Evolutionary conservation across 2,797 vertebrate genomes (phyloP), one percentile per base, ranked within the genome.

Genomic region (Gastrophryne carolinensis): DNA sequence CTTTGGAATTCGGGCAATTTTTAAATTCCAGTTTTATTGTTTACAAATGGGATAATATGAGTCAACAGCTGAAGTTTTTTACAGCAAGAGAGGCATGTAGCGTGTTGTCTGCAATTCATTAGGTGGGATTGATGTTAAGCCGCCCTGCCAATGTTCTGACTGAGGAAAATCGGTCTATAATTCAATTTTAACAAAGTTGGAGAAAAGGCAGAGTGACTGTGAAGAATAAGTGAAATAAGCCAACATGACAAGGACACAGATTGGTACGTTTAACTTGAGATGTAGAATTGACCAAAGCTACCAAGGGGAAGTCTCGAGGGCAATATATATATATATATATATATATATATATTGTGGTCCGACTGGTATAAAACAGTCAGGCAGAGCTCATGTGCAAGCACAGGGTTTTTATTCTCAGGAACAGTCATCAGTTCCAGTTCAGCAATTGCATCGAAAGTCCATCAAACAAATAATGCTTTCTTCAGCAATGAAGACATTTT

Each of bases 21-120:
- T 54, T 12, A 44, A 15, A 73, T 73, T 64, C 5, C 34, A 56
- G 7, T 37, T 73, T 32, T 23, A 63, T 73, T 53, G 50, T 64
- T 65, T 65, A 64, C 60, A 34, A 21, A 26, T 32, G 3, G 34
- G 35, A 9, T 50, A 26, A 9, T 50, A 15, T 26, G 26, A 73
- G 34, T 64, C 47, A 68, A 68, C 41, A 68, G 34, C 17, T 29
- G 49, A 37, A 54, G 41, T 32, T 23, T 34, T 32, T 50, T 30
- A 39, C 32, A 39, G 35, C 32, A 62, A 24, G 44, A 15, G 49
- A 58, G 53, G 64, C 29, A 50, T 47, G 30, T 27, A 52, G 3
- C 6, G 5, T 49, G 29, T 39, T 35, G 37, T 58, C 26, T 62
- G 57, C 61, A 52, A 30, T 72, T 4, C 44, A 37, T 35, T 49